Evolutionary conservation across 2,888 invertebrate species (phyloP), one percentile per base, ranked within the genome.

Genomic region (Harpagoxenus sublaevis): DNA sequence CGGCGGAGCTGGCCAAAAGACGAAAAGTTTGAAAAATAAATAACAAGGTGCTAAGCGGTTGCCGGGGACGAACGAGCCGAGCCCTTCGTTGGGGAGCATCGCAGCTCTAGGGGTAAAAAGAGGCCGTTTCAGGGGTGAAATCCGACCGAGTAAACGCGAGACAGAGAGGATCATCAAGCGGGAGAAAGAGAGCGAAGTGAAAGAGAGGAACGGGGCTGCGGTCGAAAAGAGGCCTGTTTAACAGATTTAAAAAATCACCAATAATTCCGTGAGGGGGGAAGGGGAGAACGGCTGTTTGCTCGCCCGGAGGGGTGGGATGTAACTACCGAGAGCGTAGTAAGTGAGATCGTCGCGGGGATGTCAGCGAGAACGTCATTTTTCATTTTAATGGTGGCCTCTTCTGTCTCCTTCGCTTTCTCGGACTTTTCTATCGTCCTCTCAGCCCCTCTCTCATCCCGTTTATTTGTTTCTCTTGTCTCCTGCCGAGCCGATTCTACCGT

Each of bases 351-450:
- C 88, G 89, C 89, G 89, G 90, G 91, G 92, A 93, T 91, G 94
- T 93, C 93, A 93, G 92, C 92, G 92, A 84, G 92, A 92, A 93
- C 93, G 94, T 95, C 94, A 95, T 95, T 95, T 95, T 95, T 95
- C 95, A 95, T 95, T 95, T 95, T 95, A 95, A 95, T 95, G 94
- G 94, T 94, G 86, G 91, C 92, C 90, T 91, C 92, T 91, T 89
- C 89, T 89, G 90, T 84, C 42, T 71, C 68, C 71, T 77, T 79
- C 79, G 70, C 86, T 45, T 65, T 51, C 70, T 63, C 82, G 35
- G 60, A 75, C 73, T 83, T 71, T 79, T 74, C 84, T 84, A 39
- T 79, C 78, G 31, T n/a, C 77, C 66, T 55, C 83, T 83, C 74
- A 42, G 63, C 55, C 60, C 73, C 48, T 78, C 82, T 87, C 77